These are phyloP conservation scores for Colius striatus DNA, from an alignment of 2,113 vertebrate genomes.

Conservation along the genomic window DNA sequence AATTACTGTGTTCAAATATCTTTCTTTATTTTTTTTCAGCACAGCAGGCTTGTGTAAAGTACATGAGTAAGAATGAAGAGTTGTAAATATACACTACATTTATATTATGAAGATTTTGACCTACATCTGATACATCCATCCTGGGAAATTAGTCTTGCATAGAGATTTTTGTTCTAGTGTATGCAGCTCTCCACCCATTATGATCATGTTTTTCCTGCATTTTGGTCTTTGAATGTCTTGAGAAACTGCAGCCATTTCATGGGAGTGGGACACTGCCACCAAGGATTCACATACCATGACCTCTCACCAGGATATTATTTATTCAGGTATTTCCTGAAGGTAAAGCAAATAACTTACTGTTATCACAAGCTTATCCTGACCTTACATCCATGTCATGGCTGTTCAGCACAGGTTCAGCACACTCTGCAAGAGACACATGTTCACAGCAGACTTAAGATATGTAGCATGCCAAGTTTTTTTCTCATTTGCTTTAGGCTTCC, in stretches of 20 bases:
- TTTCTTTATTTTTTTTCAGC: neutral
- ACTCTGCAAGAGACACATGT: fast-evolving
- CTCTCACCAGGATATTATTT: neutral
- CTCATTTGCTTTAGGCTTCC: neutral
- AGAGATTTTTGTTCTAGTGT: neutral
- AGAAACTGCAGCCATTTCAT: neutral
- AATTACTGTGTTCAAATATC: neutral
- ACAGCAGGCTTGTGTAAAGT: neutral
- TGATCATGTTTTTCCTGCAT: neutral
- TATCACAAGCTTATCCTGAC: neutral
- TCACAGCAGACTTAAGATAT: neutral
- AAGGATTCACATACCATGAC: neutral
- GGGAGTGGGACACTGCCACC: neutral
- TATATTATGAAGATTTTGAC: neutral
- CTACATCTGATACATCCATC: neutral
- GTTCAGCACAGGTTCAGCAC: neutral
- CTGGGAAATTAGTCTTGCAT: neutral
- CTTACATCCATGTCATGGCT: neutral
- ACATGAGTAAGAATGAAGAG: neutral
- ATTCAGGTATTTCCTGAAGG: neutral
- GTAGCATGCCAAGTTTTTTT: no score
- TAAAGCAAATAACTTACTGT: neutral
- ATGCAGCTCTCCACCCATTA: neutral
- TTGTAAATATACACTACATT: neutral
- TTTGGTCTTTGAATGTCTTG: neutral